A percentile compares a stretch with the other conserved stretches of the same genome.
Evolutionary conservation across 2,113 vertebrate genomes (phyloP).

Genomic region (Muscicapa adusta): DNA sequence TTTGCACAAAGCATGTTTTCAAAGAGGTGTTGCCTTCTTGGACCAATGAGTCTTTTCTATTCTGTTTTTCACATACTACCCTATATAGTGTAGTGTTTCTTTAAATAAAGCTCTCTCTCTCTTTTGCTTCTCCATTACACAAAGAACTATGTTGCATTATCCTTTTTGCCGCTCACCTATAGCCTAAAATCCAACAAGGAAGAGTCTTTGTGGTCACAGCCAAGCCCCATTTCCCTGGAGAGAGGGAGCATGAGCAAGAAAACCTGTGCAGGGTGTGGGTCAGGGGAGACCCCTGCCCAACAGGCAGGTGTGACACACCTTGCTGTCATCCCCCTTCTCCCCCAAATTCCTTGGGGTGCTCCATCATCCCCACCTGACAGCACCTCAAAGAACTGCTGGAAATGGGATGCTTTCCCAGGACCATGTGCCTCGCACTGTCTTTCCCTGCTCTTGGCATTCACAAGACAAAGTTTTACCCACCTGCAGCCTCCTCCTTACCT

Average conservation of each 20-base stretch:
- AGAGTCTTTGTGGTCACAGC: not conserved
- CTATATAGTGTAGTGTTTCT: too few species aligned
- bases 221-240: fast-evolving
- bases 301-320: not conserved
- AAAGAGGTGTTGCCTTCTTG: too few species aligned
- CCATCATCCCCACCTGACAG: not conserved
- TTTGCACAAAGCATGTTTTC: too few species aligned
- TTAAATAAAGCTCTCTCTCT: too few species aligned
- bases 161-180: too few species aligned
- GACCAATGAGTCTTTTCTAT: too few species aligned
- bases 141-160: too few species aligned
- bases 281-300: not conserved
- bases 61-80: too few species aligned
- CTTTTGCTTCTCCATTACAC: too few species aligned
- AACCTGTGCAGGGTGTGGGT: fast-evolving
- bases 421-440: fast-evolving
- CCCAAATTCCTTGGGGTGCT: not conserved
- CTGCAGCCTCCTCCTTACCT: conserved; percentile 63
- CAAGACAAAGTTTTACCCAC: not conserved
- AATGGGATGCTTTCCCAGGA: not conserved
- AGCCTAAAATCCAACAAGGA: not conserved
- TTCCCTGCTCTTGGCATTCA: not conserved
- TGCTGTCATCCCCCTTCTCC: not conserved
- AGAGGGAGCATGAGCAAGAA: not conserved
- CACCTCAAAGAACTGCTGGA: not conserved